Conservation (phyloP, 2,888 invertebrate species). For the Crocallis elinguaria region DNA sequence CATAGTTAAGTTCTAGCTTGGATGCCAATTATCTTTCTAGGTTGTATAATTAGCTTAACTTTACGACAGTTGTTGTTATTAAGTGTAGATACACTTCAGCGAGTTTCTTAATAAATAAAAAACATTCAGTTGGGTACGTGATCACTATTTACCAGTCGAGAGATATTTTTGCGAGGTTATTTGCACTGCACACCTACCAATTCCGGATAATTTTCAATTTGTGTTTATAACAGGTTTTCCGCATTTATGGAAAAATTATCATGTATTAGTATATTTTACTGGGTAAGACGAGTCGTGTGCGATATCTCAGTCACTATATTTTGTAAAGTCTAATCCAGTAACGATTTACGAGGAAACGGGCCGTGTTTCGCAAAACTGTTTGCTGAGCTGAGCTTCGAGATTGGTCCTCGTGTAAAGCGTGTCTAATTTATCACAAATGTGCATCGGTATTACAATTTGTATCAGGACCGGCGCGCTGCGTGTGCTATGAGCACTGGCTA, state of each 20-base stretch:
- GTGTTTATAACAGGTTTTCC: not conserved
- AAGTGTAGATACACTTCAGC: no score
- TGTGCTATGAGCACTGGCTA: slow-evolving; percentile 8
- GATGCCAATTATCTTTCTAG: no score
- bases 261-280: not conserved
- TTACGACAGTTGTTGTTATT: no score
- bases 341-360: slow-evolving; percentile 68
- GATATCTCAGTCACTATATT: slow-evolving; percentile 35
- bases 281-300: slow-evolving; percentile 23
- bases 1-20: no score
- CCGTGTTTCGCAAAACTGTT: slow-evolving; percentile 75
- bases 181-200: no score
- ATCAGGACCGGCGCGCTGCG: slow-evolving; percentile 36
- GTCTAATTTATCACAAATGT: slow-evolving; percentile 76
- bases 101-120: no score
- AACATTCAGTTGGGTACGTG: no score
- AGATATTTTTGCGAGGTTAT: no score
- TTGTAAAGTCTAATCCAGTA: slow-evolving; percentile 55
- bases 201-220: not conserved
- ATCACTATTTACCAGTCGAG: no score
- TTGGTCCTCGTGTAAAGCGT: slow-evolving; percentile 69
- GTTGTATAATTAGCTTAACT: no score
- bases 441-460: slow-evolving; percentile 52
- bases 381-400: slow-evolving; percentile 61
- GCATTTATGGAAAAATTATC: no score